These are phyloP conservation scores for Echeneis naucrates DNA, from an alignment of 2,797 vertebrate genomes.

Conservation along the genomic window DNA sequence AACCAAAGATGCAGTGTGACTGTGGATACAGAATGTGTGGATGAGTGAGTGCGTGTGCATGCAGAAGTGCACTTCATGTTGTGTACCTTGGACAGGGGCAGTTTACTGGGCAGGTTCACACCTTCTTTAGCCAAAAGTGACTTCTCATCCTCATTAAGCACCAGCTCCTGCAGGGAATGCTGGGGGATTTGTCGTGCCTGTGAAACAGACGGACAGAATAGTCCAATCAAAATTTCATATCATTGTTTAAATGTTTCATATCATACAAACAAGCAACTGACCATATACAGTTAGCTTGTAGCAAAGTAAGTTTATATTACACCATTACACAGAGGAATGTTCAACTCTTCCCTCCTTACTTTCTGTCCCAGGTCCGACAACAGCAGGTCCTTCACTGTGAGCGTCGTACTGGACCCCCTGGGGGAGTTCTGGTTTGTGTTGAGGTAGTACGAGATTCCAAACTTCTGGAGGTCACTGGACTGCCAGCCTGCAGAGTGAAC, in stretches of 20 bases:
- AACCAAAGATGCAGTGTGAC: constrained; percentile 23
- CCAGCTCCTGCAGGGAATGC: constrained; percentile 86
- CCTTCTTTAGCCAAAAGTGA: constrained; percentile 95
- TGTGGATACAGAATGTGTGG: constrained; percentile 22
- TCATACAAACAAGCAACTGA: neutral
- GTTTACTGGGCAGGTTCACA: constrained; percentile 87
- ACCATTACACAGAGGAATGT: neutral
- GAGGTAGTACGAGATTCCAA: constrained; percentile 66
- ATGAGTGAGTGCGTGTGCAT: constrained; percentile 1
- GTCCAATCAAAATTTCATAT: constrained; percentile 23
- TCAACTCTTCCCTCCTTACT: constrained; percentile 48
- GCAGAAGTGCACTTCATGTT: constrained; percentile 23
- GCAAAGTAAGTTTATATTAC: too few relatives aligned
- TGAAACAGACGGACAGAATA: constrained; percentile 55
- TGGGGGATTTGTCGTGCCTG: constrained; percentile 74
- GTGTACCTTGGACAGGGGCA: constrained; percentile 94
- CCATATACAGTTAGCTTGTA: neutral
- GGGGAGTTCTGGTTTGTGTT: constrained; percentile 38
- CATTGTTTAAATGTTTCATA: too few relatives aligned
- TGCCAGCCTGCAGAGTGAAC: constrained; percentile 64
- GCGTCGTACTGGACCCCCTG: constrained; percentile 63
- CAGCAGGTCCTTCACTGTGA: constrained; percentile 93
- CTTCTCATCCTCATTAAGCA: constrained; percentile 94
- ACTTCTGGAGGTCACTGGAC: constrained; percentile 43
- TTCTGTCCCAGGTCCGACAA: constrained; percentile 80